Evolutionary conservation across 2,797 vertebrate species (phyloP).

Genomic region (Podarcis siculus): DNA sequence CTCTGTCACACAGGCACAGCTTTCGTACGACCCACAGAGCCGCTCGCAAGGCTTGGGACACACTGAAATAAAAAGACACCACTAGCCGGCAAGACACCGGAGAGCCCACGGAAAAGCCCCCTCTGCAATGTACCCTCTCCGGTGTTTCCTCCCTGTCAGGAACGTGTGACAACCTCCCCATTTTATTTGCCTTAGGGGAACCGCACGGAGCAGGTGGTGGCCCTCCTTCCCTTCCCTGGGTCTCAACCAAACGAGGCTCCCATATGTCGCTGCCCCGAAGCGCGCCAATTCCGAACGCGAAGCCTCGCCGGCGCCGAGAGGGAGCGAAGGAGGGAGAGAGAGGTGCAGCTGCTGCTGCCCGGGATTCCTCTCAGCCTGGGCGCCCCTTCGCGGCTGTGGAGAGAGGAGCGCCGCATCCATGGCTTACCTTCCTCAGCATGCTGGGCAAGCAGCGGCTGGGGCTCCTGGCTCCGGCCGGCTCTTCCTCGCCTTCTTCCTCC

Average conservation of each 20-base stretch:
- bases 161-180: not conserved
- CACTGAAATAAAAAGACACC: not conserved
- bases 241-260: not conserved
- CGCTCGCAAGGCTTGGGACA: not conserved
- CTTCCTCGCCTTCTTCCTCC: constrained; percentile 45
- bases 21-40: not conserved
- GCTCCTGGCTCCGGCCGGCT: not conserved
- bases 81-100: not conserved
- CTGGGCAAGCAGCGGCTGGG: not conserved
- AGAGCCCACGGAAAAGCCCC: not conserved
- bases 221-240: not conserved
- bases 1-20: not conserved
- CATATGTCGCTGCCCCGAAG: not conserved
- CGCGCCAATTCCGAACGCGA: not conserved
- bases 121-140: no score
- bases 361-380: not conserved
- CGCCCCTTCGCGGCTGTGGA: not conserved
- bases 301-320: not conserved
- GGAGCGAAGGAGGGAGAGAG: not conserved
- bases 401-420: no score
- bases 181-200: no score
- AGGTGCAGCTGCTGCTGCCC: not conserved
- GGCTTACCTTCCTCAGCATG: not conserved
- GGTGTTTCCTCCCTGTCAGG: not conserved
- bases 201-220: not conserved